Evolutionary conservation across 1,140 invertebrate species (phyloP), one percentile per base, ranked within the genome.

Genomic region (Meteorus sp.): DNA sequence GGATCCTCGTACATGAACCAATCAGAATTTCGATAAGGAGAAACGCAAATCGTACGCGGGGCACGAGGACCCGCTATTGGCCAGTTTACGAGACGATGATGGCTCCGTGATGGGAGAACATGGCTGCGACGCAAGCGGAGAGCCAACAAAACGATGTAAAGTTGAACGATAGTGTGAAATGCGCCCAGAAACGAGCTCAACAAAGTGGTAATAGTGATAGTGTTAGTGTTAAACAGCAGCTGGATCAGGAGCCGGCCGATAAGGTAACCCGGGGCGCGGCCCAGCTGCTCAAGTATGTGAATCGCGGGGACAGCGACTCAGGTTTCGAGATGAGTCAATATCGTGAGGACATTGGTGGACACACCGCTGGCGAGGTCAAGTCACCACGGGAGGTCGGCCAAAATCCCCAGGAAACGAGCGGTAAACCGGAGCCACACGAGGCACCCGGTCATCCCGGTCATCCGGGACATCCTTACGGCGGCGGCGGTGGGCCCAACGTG

Each of bases 101-200:
- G 71, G 73, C 68, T 71, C 70, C 72, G 71, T 74, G 65, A 73
- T 69, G 70, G 64, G 69, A 74, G 61, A 81, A 82, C 76, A 83
- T 83, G 82, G 82, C 82, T 81, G 80, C 82, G 75, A 83, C 81
- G 76, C 81, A 81, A 82, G 80, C 81, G 75, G 81, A 83, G 78
- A 81, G 76, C 75, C 81, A 82, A 77, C 81, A 81, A 79, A 82
- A 82, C 77, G 81, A 83, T 78, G 78, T 81, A 72, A 82, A 82
- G 73, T 72, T 72, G 64, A 75, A 75, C 70, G 80, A 81, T 68
- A 73, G 71, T 65, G 78, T 78, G 72, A 80, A 81, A 72, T 76
- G 74, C 68, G 68, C 70, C 63, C 75, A 77, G 69, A 80, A 80
- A 70, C 76, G 76, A 66, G 62, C 72, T 61, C 72, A 77, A 68